phyloP scores from a whole-genome alignment of 2,888 invertebrate genomes.

The Tanypteryx hageni region DNA sequence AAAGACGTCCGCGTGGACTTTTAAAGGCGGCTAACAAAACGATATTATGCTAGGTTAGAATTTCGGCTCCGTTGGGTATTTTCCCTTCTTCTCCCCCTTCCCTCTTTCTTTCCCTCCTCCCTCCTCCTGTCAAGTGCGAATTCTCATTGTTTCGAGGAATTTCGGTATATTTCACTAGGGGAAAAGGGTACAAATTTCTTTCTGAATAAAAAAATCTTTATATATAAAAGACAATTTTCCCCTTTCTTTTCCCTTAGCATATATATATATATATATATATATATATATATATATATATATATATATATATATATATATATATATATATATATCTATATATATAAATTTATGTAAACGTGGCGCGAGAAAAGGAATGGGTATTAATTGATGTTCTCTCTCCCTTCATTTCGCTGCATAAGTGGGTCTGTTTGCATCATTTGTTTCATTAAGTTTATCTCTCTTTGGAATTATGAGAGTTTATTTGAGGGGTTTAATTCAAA shows the following conservation, averaged over 20 bases:
- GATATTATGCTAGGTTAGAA: slow-evolving; percentile 4
- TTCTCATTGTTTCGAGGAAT: slow-evolving; percentile 5
- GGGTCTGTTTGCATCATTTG: background rate
- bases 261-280: too few relatives aligned
- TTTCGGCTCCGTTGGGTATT: background rate
- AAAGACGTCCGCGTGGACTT: background rate
- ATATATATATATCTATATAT: too few relatives aligned
- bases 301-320: too few relatives aligned
- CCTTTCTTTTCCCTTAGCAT: too few relatives aligned
- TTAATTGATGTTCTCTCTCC: background rate
- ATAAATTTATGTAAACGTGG: too few relatives aligned
- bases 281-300: too few relatives aligned
- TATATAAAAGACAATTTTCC: too few relatives aligned
- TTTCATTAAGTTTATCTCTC: background rate
- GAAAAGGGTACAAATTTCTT: background rate
- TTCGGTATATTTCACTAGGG: background rate
- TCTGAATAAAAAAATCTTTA: background rate
- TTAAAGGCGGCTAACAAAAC: slow-evolving; percentile 19
- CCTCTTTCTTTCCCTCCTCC: background rate
- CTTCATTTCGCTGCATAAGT: background rate
- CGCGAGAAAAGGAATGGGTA: background rate
- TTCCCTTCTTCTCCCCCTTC: background rate
- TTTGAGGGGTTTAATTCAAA: background rate
- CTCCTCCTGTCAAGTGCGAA: background rate
- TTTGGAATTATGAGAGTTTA: background rate